Percentiles rank a stretch among this genome's conserved stretches.
Evolutionary conservation across 2,113 vertebrate genomes (phyloP).

Genomic region (Sapayoa aenigma): DNA sequence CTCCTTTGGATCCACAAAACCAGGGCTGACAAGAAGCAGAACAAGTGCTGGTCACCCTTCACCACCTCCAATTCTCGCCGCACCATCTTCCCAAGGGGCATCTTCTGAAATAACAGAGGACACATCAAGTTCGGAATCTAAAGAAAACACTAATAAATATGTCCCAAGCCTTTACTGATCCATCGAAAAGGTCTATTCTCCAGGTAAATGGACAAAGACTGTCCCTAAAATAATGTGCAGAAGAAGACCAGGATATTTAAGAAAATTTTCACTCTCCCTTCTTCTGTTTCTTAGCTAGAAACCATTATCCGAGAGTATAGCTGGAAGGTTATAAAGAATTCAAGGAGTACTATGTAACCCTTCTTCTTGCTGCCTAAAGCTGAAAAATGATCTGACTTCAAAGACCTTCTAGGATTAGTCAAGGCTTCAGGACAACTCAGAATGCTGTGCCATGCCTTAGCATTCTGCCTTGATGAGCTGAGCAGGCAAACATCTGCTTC

Average conservation of each 20-base stretch:
- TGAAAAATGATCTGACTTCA: neutral
- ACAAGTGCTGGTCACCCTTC: neutral
- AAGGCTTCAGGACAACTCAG: neutral
- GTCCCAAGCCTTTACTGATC: neutral
- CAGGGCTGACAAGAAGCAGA: neutral
- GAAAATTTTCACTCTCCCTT: neutral
- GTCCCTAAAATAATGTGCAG: neutral
- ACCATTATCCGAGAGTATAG: neutral
- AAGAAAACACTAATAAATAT: neutral
- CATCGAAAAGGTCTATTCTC: neutral
- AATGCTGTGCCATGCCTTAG: neutral
- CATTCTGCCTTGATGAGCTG: neutral
- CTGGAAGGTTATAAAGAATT: neutral
- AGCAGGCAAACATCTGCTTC: neutral
- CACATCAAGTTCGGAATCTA: neutral
- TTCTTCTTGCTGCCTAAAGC: neutral
- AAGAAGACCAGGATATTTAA: neutral
- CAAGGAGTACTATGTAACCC: rapidly evolving
- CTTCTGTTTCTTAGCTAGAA: neutral
- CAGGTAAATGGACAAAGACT: neutral
- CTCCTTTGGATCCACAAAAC: neutral
- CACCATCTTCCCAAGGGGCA: neutral
- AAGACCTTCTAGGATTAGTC: neutral
- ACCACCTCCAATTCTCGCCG: neutral
- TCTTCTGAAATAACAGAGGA: neutral